Conservation (phyloP, 2,888 invertebrate species). For the Phaedon cochleariae region DNA sequence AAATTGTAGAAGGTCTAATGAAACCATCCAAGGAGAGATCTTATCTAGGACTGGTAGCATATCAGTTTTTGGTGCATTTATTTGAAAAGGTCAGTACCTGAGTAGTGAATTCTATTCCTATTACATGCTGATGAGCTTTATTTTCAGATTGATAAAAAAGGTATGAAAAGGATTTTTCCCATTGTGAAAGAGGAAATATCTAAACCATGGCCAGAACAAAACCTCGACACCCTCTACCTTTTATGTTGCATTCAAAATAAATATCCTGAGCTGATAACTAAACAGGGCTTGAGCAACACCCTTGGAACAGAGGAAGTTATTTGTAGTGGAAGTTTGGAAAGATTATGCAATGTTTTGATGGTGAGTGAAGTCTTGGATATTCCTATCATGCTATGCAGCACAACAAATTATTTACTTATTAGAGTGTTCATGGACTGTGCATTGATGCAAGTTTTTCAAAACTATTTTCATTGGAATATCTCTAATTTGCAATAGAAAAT, state of each 20-base stretch:
- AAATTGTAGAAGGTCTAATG: conserved; percentile 62
- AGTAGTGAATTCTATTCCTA: background rate
- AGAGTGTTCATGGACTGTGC: too few species aligned
- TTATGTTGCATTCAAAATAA: conserved; percentile 63
- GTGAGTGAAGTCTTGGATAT: conserved; percentile 61
- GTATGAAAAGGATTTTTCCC: conserved; percentile 70
- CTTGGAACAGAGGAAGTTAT: conserved; percentile 68
- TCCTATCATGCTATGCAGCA: conserved; percentile 6
- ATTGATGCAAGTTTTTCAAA: too few species aligned
- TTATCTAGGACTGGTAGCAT: conserved; percentile 70
- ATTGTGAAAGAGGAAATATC: conserved; percentile 68
- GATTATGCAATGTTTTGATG: conserved; percentile 69
- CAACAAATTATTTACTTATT: too few species aligned
- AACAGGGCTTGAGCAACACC: conserved; percentile 50
- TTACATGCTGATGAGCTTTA: background rate
- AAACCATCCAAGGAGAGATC: conserved; percentile 69
- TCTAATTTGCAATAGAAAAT: too few species aligned
- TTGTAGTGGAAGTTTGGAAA: conserved; percentile 66
- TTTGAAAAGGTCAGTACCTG: conserved; percentile 63
- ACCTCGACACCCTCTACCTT: conserved; percentile 72
- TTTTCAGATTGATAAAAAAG: conserved; percentile 56
- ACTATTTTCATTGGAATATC: too few species aligned
- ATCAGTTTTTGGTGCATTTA: conserved; percentile 70
- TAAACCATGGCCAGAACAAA: conserved; percentile 71
- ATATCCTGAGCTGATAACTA: conserved; percentile 65